phyloP scores from a whole-genome alignment of 2,888 invertebrate genomes.

The Leptopilina syphax region DNA sequence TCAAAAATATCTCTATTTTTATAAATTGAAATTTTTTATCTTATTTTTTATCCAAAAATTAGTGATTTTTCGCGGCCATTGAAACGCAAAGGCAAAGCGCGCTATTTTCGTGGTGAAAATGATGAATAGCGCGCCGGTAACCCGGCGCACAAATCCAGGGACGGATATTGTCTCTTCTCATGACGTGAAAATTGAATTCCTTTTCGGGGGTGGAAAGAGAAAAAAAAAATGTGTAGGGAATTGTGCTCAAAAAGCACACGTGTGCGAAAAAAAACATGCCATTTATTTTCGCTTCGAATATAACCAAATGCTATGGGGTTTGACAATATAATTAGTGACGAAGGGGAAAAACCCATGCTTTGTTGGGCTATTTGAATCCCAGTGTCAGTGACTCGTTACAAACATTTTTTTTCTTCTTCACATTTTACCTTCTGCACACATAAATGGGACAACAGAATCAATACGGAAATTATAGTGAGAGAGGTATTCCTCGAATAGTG shows the following conservation, averaged over 20 bases:
- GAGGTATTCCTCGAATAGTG: too few relatives aligned
- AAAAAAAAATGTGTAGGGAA: constrained; percentile 9
- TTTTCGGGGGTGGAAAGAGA: too few relatives aligned
- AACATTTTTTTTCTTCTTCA: background rate
- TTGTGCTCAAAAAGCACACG: constrained; percentile 27
- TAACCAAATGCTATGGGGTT: background rate
- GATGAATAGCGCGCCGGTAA: constrained; percentile 25
- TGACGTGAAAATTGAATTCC: constrained; percentile 6
- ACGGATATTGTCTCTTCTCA: background rate
- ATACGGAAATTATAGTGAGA: too few relatives aligned
- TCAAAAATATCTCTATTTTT: too few relatives aligned
- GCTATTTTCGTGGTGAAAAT: constrained; percentile 35
- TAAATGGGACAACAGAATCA: too few relatives aligned
- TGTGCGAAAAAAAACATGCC: background rate
- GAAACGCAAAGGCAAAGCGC: constrained; percentile 5
- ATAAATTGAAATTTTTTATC: too few relatives aligned
- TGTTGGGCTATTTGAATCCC: constrained; percentile 16
- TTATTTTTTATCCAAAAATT: too few relatives aligned
- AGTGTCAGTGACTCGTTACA: constrained; percentile 14
- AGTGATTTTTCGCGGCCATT: constrained; percentile 30
- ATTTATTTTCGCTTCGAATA: background rate
- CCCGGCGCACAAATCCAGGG: constrained; percentile 19
- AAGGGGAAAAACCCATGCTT: constrained; percentile 22
- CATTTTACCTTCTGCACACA: too few relatives aligned
- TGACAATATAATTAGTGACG: constrained; percentile 31